A percentile compares a stretch with the other conserved stretches of the same genome.
These are phyloP conservation scores for Panulirus ornatus DNA, from an alignment of 1,140 invertebrate species.

Conservation along the genomic window DNA sequence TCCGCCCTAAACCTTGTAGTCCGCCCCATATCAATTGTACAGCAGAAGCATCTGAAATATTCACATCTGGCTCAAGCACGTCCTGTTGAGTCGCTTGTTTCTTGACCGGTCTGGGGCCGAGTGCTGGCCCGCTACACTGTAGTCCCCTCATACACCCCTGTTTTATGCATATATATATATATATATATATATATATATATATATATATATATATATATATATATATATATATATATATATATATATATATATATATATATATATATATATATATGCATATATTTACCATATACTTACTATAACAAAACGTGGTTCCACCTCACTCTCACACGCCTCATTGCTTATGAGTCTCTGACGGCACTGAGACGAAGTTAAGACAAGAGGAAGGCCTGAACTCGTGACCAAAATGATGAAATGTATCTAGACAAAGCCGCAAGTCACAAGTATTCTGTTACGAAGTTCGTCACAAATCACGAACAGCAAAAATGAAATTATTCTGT, in stretches of 20 bases:
- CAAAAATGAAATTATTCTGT: too few species aligned
- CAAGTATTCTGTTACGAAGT: too few species aligned
- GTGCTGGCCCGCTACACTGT: neutral
- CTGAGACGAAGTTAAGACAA: too few species aligned
- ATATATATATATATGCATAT: conserved; percentile 18
- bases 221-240: conserved; percentile 32
- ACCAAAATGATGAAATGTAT: too few species aligned
- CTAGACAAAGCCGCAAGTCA: too few species aligned
- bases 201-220: conserved; percentile 18
- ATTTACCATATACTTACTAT: neutral
- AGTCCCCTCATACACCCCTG: neutral
- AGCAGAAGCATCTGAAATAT: conserved; percentile 29
- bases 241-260: conserved; percentile 30
- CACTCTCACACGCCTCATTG: too few species aligned
- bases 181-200: conserved; percentile 23
- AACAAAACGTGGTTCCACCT: too few species aligned
- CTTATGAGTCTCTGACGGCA: too few species aligned
- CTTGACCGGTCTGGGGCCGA: neutral
- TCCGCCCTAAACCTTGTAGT: conserved; percentile 44
- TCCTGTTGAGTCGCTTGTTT: conserved; percentile 29
- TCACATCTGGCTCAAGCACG: conserved; percentile 45
- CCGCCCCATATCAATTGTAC: conserved; percentile 48
- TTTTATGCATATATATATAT: neutral
- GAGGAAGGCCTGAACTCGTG: too few species aligned
- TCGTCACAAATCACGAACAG: too few species aligned